Conservation (phyloP, 37 sponge, comb jelly and placozoan genomes). For the Eunapius fragilis region DNA sequence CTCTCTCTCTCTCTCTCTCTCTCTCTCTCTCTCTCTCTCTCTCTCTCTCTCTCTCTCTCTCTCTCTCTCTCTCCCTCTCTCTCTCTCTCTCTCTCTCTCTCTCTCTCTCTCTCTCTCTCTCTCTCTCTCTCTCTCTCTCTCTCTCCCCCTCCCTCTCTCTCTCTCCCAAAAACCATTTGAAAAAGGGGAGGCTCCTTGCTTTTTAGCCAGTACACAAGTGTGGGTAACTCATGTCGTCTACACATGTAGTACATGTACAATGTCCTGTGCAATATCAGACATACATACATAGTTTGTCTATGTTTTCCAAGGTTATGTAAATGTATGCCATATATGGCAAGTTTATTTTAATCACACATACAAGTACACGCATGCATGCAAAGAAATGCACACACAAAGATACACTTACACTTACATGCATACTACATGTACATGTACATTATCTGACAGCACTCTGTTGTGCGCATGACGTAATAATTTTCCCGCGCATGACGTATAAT, state of each 20-base stretch:
- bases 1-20: too few species aligned
- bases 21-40: background rate
- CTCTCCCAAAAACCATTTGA: background rate
- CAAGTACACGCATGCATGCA: background rate
- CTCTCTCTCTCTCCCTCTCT: constrained; percentile 14
- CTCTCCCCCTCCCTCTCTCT: background rate
- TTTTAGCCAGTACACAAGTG: too few species aligned
- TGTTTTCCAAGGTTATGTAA: too few species aligned
- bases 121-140: constrained; percentile 18
- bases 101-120: constrained; percentile 18
- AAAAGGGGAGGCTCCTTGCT: too few species aligned
- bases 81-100: constrained; percentile 18
- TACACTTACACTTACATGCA: background rate
- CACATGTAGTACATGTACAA: too few species aligned
- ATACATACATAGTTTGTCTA: background rate
- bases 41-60: constrained; percentile 18
- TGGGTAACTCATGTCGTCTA: too few species aligned
- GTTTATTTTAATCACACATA: background rate
- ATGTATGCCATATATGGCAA: background rate
- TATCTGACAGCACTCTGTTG: too few species aligned
- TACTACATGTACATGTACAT: background rate
- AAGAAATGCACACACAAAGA: background rate
- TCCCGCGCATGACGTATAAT: too few species aligned
- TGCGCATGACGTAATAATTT: background rate
- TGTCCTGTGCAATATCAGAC: background rate